Conservation (phyloP, 2,888 invertebrate species). For the Caenorhabditis doughertyi region DNA sequence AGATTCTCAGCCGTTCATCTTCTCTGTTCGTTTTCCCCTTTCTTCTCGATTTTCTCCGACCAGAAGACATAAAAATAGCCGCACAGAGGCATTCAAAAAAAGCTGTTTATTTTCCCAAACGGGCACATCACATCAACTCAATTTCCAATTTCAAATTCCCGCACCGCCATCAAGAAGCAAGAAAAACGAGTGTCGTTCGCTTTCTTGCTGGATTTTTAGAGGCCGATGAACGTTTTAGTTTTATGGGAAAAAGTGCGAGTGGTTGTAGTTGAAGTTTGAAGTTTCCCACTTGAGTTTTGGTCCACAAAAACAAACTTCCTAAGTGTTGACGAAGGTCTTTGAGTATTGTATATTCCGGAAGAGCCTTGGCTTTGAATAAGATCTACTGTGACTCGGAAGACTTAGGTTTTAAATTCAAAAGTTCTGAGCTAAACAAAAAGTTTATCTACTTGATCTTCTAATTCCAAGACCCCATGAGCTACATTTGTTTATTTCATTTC, state of each 20-base stretch:
- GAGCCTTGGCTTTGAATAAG: too few species aligned
- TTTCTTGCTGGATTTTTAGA: conserved; percentile 35
- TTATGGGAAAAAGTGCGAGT: conserved; percentile 4
- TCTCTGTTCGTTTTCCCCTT: not conserved
- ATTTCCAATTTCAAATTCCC: conserved; percentile 61
- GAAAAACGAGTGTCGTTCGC: conserved; percentile 33
- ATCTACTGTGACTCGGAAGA: too few species aligned
- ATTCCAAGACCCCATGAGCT: too few species aligned
- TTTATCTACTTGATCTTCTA: too few species aligned
- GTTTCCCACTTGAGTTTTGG: conserved; percentile 15
- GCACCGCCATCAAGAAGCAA: not conserved
- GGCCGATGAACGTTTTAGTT: conserved; percentile 22
- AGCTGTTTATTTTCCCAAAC: conserved; percentile 56
- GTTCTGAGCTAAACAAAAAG: too few species aligned
- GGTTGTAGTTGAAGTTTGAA: not conserved
- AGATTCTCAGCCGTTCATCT: conserved; percentile 34
- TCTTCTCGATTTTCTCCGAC: conserved; percentile 17
- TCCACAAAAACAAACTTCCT: not conserved
- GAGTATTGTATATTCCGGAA: not conserved
- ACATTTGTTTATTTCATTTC: not conserved
- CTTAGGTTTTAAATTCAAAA: too few species aligned
- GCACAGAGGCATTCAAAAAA: conserved; percentile 2
- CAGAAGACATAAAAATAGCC: conserved; percentile 31
- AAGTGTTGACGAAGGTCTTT: not conserved
- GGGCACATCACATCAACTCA: conserved; percentile 62